These are phyloP conservation scores for Oxystoma pomonae DNA, from an alignment of 2,888 invertebrate species.

Conservation along the genomic window DNA sequence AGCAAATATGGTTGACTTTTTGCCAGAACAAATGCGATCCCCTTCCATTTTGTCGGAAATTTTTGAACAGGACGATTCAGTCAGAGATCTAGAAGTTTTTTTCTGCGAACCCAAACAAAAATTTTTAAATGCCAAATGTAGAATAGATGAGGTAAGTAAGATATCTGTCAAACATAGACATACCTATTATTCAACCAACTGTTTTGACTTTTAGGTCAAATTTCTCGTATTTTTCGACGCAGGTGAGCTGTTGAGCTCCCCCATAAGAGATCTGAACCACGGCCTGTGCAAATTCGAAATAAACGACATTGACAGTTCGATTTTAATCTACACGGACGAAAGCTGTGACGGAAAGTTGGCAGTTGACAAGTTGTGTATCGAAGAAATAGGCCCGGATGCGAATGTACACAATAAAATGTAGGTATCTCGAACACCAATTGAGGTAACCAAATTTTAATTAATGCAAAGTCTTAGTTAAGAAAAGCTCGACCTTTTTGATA, in stretches of 20 bases:
- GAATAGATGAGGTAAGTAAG: constrained; percentile 58
- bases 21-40: constrained; percentile 38
- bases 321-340: constrained; percentile 64
- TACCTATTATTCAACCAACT: no score
- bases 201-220: constrained; percentile 51
- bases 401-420: constrained; percentile 58
- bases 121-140: constrained; percentile 57
- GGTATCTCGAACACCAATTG: constrained; percentile 17
- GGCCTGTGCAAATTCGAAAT: constrained; percentile 67
- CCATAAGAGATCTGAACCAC: constrained; percentile 67
- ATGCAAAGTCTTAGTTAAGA: no score
- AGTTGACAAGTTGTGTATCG: constrained; percentile 63
- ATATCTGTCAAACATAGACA: not conserved
- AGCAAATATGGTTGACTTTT: constrained; percentile 53
- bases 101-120: constrained; percentile 64
- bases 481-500: not conserved
- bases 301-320: constrained; percentile 60
- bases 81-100: constrained; percentile 69
- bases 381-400: constrained; percentile 70
- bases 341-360: constrained; percentile 67
- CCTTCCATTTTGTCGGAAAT: constrained; percentile 23
- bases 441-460: no score
- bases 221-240: constrained; percentile 68
- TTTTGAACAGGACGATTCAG: constrained; percentile 40
- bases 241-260: constrained; percentile 71